These are phyloP conservation scores for Columba janthina DNA, from an alignment of 2,113 vertebrate species.

Conservation along the genomic window DNA sequence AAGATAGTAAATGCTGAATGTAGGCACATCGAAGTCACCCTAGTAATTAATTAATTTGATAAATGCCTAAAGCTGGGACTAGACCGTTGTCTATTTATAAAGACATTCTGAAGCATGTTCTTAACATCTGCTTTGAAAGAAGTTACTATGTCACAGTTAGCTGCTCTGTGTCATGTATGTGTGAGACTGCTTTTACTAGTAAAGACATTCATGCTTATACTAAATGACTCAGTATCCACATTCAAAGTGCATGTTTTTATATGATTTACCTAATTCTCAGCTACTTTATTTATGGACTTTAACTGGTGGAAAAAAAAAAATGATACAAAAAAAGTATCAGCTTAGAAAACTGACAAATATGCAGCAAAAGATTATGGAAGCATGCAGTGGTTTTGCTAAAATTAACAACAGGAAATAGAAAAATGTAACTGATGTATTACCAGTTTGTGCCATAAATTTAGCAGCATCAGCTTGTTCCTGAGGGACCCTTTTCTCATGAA, in stretches of 20 bases:
- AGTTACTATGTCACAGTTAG: neutral
- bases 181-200: neutral
- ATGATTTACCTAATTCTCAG: constrained; percentile 69
- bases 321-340: constrained; percentile 84
- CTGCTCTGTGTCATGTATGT: neutral
- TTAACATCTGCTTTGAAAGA: neutral
- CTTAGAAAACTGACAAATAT: constrained; percentile 92
- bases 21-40: neutral
- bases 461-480: constrained; percentile 99
- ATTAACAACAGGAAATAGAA: constrained; percentile 98
- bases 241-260: constrained; percentile 38
- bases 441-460: constrained; percentile 99
- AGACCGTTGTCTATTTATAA: constrained; percentile 15
- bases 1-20: constrained; percentile 14
- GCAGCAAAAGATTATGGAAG: constrained; percentile 94
- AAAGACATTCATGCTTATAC: neutral
- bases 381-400: constrained; percentile 98
- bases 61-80: constrained; percentile 38
- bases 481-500: constrained; percentile 99
- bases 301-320: constrained; percentile 83
- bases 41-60: constrained; percentile 55
- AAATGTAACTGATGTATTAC: constrained; percentile 99
- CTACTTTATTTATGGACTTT: constrained; percentile 88
- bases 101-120: constrained; percentile 13
- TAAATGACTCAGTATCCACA: constrained; percentile 25